Evolutionary conservation across 2,113 vertebrate species (phyloP).

Genomic region (Scalopus aquaticus): DNA sequence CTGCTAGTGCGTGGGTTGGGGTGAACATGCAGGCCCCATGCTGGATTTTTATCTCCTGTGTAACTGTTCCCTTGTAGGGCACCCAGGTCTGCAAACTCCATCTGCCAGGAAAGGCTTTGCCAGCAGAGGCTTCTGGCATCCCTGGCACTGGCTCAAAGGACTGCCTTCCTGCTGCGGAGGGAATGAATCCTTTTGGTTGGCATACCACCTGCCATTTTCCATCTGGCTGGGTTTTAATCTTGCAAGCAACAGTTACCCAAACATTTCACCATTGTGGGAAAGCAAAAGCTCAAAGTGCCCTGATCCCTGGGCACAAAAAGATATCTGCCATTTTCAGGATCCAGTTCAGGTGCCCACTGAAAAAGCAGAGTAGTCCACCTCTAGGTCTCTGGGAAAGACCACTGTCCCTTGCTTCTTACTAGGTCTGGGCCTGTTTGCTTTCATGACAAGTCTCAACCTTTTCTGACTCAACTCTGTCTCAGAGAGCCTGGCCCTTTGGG

Average conservation of each 20-base stretch:
- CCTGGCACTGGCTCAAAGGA: background rate
- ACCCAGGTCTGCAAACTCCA: constrained; percentile 19
- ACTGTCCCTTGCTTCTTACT: background rate
- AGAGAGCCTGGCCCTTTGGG: background rate
- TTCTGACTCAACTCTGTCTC: background rate
- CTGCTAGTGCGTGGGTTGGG: background rate
- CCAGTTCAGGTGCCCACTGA: background rate
- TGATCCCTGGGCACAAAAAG: background rate
- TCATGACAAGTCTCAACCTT: fast-evolving
- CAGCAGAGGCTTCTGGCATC: background rate
- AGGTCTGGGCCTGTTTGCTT: background rate
- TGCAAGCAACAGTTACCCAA: background rate
- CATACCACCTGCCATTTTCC: background rate
- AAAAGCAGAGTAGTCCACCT: background rate
- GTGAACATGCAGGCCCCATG: background rate
- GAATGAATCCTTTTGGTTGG: background rate
- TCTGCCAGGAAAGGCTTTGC: background rate
- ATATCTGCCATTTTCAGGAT: background rate
- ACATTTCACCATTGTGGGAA: background rate
- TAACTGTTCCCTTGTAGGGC: background rate
- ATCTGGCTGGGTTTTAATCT: constrained; percentile 16
- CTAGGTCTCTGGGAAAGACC: background rate
- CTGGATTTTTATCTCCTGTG: background rate
- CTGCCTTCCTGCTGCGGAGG: background rate
- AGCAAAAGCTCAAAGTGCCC: background rate